A percentile compares a stretch with the other conserved stretches of the same genome.
Conservation (phyloP, 2,113 vertebrate genomes). For the Ictidomys tridecemlineatus region DNA sequence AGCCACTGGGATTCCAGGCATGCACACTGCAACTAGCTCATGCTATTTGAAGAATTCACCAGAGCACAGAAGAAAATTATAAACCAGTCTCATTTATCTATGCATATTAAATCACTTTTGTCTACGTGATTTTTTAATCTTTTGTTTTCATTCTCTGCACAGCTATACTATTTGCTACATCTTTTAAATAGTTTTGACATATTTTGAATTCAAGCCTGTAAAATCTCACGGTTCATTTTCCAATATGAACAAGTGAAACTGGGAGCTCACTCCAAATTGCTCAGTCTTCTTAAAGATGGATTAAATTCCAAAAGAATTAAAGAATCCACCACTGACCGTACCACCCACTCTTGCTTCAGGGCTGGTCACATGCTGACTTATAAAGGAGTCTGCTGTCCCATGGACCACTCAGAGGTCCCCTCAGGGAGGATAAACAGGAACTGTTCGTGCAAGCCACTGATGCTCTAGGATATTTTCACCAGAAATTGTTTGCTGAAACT, state of each 20-base stretch:
- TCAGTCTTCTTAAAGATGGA: neutral
- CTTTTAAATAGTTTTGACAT: neutral
- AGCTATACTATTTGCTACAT: neutral
- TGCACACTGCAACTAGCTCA: too few species aligned
- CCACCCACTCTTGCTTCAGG: neutral
- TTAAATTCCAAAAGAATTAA: neutral
- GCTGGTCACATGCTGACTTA: neutral
- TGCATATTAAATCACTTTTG: neutral
- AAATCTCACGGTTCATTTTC: neutral
- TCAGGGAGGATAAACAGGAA: neutral
- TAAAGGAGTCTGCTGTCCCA: constrained; percentile 42
- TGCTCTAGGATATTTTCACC: neutral
- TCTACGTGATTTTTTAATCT: neutral
- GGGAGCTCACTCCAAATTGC: neutral
- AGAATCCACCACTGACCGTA: neutral
- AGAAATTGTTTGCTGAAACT: neutral
- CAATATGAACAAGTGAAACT: neutral
- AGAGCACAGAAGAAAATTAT: neutral
- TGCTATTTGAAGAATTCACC: neutral
- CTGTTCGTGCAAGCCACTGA: neutral
- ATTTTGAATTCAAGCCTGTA: neutral
- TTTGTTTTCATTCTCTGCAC: neutral
- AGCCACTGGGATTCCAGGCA: too few species aligned
- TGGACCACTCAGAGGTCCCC: neutral
- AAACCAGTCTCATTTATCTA: neutral